Percentiles rank a stretch among this genome's conserved stretches.
Conservation (phyloP, 2,113 vertebrate species). For the Parus major region DNA sequence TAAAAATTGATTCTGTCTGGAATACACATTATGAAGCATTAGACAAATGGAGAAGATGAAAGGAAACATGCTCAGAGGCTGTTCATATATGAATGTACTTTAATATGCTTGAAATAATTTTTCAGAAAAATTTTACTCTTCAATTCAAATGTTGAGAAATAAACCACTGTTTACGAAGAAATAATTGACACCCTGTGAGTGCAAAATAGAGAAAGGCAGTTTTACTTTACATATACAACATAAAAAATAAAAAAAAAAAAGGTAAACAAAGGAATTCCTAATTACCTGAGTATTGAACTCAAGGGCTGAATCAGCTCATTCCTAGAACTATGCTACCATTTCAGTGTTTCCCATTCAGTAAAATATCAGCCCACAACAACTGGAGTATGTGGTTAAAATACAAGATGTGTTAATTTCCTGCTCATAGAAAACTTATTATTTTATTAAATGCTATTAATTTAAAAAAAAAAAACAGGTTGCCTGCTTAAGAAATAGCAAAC, state of each 20-base stretch:
- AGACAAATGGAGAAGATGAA: background rate
- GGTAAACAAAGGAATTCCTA: background rate
- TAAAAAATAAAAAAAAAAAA: background rate
- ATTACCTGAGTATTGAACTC: background rate
- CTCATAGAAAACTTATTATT: background rate
- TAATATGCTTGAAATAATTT: background rate
- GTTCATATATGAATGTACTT: background rate
- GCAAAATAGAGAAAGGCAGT: background rate
- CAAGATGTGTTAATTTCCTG: background rate
- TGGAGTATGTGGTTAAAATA: background rate
- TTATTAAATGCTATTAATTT: background rate
- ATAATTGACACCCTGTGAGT: background rate
- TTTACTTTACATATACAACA: background rate
- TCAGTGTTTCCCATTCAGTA: background rate
- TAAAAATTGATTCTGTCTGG: background rate
- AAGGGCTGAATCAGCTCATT: background rate
- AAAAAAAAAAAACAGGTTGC: background rate
- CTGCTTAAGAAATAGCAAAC: background rate
- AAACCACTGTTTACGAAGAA: background rate
- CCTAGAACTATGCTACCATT: background rate
- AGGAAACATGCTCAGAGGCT: background rate
- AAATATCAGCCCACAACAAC: background rate
- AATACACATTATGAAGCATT: background rate
- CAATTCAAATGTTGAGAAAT: background rate
- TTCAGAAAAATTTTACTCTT: background rate